Conservation (phyloP, 2,113 vertebrate genomes). For the Phasianus colchicus region DNA sequence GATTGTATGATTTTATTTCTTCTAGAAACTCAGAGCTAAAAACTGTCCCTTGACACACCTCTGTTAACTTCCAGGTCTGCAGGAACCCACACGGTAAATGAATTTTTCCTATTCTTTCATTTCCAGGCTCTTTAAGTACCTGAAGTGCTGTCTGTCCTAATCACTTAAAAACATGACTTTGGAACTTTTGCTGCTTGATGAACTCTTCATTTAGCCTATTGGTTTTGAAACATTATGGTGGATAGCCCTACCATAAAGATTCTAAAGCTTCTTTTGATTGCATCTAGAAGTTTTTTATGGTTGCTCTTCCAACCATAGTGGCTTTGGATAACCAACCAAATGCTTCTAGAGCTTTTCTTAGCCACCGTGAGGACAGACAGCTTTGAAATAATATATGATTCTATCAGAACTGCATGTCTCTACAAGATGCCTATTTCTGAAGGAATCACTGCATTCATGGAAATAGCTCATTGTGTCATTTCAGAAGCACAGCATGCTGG, state of each 20-base stretch:
- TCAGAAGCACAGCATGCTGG: background rate
- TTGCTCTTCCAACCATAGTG: too few relatives aligned
- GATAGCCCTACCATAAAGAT: background rate
- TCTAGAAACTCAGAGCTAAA: background rate
- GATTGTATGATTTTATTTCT: background rate
- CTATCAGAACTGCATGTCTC: background rate
- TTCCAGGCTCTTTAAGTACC: background rate
- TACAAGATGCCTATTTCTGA: background rate
- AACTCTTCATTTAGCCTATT: background rate
- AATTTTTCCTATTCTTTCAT: background rate
- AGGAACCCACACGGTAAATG: rapidly evolving
- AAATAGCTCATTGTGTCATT: background rate
- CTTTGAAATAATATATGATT: background rate
- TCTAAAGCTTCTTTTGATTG: too few relatives aligned
- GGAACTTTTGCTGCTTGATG: too few relatives aligned
- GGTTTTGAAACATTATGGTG: background rate
- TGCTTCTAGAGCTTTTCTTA: background rate
- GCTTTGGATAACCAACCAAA: too few relatives aligned
- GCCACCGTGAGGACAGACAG: background rate
- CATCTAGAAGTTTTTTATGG: too few relatives aligned
- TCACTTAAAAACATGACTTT: background rate
- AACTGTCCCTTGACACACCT: background rate
- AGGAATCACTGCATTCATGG: background rate
- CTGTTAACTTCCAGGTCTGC: background rate
- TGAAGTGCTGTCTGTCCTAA: background rate